Evolutionary conservation across 2,797 vertebrate species (phyloP).

Genomic region (Lerista edwardsae): DNA sequence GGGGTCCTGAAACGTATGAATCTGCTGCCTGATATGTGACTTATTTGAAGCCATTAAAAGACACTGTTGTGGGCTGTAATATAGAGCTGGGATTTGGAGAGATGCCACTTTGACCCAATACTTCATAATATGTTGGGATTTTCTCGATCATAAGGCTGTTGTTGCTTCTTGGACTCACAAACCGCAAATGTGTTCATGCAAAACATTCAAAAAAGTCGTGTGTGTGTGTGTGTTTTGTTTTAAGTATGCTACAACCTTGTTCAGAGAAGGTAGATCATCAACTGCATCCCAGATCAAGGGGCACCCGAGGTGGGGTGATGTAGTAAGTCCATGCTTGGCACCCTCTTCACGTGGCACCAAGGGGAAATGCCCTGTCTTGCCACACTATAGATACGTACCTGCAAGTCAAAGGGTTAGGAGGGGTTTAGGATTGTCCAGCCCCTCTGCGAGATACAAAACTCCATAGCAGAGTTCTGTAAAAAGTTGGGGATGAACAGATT

Average conservation of each 20-base stretch:
- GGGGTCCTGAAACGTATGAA: conserved; percentile 34
- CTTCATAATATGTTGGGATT: conserved; percentile 1
- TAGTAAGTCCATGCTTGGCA: too few species aligned
- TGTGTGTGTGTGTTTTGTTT: too few species aligned
- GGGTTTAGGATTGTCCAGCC: too few species aligned
- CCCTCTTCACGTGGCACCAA: too few species aligned
- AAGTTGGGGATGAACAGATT: conserved; percentile 38
- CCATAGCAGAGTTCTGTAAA: background rate
- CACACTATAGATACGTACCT: too few species aligned
- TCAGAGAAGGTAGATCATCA: too few species aligned
- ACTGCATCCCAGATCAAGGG: too few species aligned
- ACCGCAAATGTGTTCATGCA: background rate
- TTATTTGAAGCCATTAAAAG: conserved; percentile 42
- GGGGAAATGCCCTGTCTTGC: too few species aligned
- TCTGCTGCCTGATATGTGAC: conserved; percentile 37
- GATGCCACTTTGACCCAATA: conserved; percentile 1
- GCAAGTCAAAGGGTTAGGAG: too few species aligned
- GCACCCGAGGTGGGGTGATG: too few species aligned
- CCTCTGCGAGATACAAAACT: background rate
- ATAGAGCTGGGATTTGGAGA: conserved; percentile 32
- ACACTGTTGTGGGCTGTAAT: conserved; percentile 28
- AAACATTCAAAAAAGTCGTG: background rate
- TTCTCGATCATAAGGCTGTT: conserved; percentile 30
- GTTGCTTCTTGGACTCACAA: conserved; percentile 26
- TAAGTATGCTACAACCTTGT: too few species aligned